Conservation (phyloP, 2,113 vertebrate species). For the Felis chaus region DNA sequence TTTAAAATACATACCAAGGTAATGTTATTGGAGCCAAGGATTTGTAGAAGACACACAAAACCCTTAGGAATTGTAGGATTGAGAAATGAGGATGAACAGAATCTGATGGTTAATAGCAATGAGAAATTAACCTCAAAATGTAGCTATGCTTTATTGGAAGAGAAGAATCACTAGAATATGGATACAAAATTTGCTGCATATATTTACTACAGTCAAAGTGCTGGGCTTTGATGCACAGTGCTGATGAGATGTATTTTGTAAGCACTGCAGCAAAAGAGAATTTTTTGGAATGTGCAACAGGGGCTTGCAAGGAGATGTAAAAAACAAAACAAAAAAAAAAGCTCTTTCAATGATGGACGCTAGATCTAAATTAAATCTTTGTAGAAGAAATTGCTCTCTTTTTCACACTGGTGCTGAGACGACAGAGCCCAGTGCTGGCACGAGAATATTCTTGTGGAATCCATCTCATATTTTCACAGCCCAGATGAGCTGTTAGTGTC, state of each 20-base stretch:
- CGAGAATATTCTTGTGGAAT: neutral
- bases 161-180: neutral
- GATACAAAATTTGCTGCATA: neutral
- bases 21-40: neutral
- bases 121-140: neutral
- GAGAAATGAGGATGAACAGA: neutral
- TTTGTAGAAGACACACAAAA: neutral
- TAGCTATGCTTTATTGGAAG: neutral
- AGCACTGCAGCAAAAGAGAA: neutral
- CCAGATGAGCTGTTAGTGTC: neutral
- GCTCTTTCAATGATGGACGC: neutral
- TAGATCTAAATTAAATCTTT: slow-evolving; percentile 34
- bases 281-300: neutral
- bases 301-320: neutral
- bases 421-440: neutral
- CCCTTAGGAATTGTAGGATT: neutral
- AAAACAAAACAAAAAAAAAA: neutral
- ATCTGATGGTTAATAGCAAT: neutral
- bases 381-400: neutral
- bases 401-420: neutral
- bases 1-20: neutral
- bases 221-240: neutral
- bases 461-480: neutral
- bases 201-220: neutral
- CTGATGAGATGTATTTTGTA: neutral